Evolutionary conservation across 2,113 vertebrate species (phyloP).

Genomic region (Leptocoma aspasia): DNA sequence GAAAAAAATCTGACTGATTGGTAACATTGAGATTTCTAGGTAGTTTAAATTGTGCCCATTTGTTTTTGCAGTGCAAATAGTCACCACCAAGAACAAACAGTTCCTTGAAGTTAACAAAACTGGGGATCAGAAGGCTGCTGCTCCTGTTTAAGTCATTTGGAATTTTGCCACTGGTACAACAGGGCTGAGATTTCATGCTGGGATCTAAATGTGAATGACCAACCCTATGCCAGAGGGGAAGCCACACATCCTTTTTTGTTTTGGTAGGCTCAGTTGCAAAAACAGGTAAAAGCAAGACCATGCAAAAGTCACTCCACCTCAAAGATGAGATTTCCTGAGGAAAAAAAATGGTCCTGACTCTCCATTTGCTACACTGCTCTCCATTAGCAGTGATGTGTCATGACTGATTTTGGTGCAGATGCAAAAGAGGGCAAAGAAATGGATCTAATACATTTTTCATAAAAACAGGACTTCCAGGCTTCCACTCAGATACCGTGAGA

Average conservation of each 20-base stretch:
- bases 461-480: not conserved
- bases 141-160: not conserved
- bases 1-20: not conserved
- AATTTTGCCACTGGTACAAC: slow-evolving; percentile 8
- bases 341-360: not conserved
- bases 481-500: not conserved
- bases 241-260: not conserved
- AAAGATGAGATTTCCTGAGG: not conserved
- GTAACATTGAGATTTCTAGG: not conserved
- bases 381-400: not conserved
- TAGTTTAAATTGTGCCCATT: not conserved
- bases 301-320: not conserved
- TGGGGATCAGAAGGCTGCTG: not conserved
- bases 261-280: not conserved
- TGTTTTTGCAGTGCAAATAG: not conserved
- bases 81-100: not conserved
- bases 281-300: not conserved
- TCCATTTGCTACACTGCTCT: not conserved
- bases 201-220: not conserved
- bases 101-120: not conserved
- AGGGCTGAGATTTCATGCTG: not conserved
- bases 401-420: not conserved
- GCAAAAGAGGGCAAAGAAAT: not conserved
- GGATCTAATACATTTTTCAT: not conserved
- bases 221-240: not conserved